These are phyloP conservation scores for Meteorus sp. DNA, from an alignment of 1,140 invertebrate species.

Conservation along the genomic window DNA sequence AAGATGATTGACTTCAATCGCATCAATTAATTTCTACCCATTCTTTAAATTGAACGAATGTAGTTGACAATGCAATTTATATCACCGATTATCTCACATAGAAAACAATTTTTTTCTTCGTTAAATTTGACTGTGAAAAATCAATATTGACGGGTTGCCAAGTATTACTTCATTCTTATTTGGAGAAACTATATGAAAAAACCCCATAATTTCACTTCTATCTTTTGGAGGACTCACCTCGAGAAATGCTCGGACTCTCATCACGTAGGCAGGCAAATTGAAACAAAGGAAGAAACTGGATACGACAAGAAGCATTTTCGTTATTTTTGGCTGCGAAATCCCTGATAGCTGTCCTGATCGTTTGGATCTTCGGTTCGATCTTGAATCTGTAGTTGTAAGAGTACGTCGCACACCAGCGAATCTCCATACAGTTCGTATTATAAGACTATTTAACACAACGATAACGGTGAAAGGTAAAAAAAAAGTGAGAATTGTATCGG, in stretches of 20 bases:
- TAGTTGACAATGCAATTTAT: too few relatives aligned
- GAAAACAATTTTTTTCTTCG: too few relatives aligned
- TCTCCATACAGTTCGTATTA: constrained; percentile 66
- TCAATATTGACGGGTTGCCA: too few relatives aligned
- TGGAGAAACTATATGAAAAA: too few relatives aligned
- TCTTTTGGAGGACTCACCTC: constrained; percentile 63
- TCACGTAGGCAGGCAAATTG: constrained; percentile 74
- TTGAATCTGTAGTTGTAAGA: constrained; percentile 58
- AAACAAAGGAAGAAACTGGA: constrained; percentile 78
- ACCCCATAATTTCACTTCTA: too few relatives aligned
- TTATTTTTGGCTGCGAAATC: constrained; percentile 70
- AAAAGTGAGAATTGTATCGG: constrained; percentile 73
- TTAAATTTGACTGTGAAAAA: too few relatives aligned
- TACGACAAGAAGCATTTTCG: constrained; percentile 79
- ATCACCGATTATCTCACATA: too few relatives aligned
- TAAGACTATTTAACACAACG: constrained; percentile 71
- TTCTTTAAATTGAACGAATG: too few relatives aligned
- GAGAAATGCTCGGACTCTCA: constrained; percentile 64
- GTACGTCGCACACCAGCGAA: constrained; percentile 60
- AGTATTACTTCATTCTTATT: too few relatives aligned
- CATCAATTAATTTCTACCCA: too few relatives aligned
- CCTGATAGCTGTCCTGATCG: constrained; percentile 37
- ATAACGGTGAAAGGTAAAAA: constrained; percentile 72
- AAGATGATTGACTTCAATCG: too few relatives aligned
- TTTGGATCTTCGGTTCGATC: constrained; percentile 28